Percentiles rank a stretch among this genome's conserved stretches.
phyloP scores from a whole-genome alignment of 92 coral and sea anemone genomes.

The Nematostella vectensis region DNA sequence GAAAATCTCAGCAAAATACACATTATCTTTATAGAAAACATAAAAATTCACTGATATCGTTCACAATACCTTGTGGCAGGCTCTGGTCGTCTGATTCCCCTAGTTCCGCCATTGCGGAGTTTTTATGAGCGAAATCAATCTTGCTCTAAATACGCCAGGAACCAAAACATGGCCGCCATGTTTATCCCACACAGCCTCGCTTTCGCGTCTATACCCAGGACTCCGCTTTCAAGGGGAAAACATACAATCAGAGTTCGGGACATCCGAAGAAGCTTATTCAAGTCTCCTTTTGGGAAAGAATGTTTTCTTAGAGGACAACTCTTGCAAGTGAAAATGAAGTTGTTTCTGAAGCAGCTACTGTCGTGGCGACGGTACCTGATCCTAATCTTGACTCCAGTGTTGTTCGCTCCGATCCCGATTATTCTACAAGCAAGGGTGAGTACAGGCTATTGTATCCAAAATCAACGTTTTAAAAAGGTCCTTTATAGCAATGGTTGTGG shows the following conservation, averaged over 20 bases:
- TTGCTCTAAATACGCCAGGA: no score
- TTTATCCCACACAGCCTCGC: constrained; percentile 55
- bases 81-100: constrained; percentile 17
- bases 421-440: background rate
- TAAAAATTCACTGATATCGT: background rate
- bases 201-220: constrained; percentile 18
- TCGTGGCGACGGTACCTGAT: background rate
- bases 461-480: no score
- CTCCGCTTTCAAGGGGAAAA: constrained; percentile 1
- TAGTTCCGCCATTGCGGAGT: constrained; percentile 16
- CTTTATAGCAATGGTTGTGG: no score
- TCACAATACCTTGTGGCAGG: constrained; percentile 47
- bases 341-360: no score
- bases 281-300: no score
- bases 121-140: background rate
- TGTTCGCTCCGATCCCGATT: background rate
- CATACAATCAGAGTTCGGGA: no score
- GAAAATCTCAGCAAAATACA: background rate
- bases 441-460: no score
- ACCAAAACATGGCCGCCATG: constrained; percentile 63
- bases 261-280: no score
- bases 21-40: background rate
- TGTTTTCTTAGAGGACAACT: no score
- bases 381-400: background rate
- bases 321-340: no score